Evolutionary conservation across 2,797 vertebrate species (phyloP).

Genomic region (Hydrolagus colliei): DNA sequence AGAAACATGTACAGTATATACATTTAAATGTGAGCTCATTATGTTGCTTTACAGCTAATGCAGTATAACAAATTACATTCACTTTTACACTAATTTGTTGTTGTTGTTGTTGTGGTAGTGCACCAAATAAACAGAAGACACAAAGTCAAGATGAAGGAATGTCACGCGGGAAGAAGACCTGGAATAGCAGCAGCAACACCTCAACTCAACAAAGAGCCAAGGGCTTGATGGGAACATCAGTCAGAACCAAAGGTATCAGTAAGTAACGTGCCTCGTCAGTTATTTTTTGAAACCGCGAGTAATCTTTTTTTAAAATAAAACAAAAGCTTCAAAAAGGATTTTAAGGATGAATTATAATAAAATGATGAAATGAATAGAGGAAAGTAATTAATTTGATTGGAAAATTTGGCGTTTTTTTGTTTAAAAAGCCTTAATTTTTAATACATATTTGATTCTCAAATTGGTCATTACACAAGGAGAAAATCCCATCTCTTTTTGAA

Average conservation of each 20-base stretch:
- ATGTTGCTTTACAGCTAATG: background rate
- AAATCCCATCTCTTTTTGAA: background rate
- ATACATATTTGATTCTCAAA: background rate
- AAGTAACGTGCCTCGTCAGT: background rate
- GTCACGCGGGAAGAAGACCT: conserved; percentile 57
- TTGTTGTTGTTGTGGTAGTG: conserved; percentile 49
- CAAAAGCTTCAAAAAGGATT: too few relatives aligned
- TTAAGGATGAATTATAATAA: too few relatives aligned
- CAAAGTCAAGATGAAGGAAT: conserved; percentile 61
- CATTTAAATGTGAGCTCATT: background rate
- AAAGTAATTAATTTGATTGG: too few relatives aligned
- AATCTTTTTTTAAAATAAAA: too few relatives aligned
- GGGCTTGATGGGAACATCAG: conserved; percentile 48
- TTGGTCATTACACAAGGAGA: background rate
- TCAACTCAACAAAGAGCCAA: conserved; percentile 62
- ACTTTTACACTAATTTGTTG: background rate
- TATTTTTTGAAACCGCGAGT: too few relatives aligned
- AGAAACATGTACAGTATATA: background rate
- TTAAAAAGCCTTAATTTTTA: too few relatives aligned
- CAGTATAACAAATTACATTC: background rate
- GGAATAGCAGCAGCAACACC: conserved; percentile 45
- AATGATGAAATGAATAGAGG: too few relatives aligned
- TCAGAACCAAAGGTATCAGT: conserved; percentile 67
- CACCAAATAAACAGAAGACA: conserved; percentile 57
- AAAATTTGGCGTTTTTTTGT: too few relatives aligned